Base-by-base conservation (phyloP, 1,140 invertebrate species). In the Adelges cooleyi region DNA sequence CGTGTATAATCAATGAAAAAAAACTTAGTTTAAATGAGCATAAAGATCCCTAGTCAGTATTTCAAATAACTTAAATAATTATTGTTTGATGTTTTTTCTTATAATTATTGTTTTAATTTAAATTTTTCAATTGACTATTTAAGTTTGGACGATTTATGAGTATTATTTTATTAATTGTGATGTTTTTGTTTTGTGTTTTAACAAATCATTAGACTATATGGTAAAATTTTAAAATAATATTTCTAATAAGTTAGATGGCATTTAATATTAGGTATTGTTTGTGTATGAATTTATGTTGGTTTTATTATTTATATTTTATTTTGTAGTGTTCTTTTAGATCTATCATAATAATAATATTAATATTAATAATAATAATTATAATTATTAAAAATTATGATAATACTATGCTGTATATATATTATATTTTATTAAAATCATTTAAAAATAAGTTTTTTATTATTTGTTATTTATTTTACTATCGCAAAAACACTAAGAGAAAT, bases 391-490 rank as follows among this genome's bases (percentile, higher is more conserved):
- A n/a, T 59, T 59, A 59, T 59, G 40, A 62, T 62, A 62, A 62
- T 62, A 62, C 56, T 62, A 62, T 62, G 40, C 56, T 62, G 56
- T 62, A 62, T 33, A 62, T 62, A 62, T 62, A 62, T 48, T 62
- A 62, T 62, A 62, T 62, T 62, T 62, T 62, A 62, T 62, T 62
- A 62, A 62, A 62, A 62, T 62, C 42, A 62, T 62, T 59, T 62
- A 62, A 48, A 62, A 62, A 62, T 62, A 62, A 46, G 42, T 29
- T 48, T 18, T 27, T 44, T 48, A 23, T 33, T 48, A 25, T 62
- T 62, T n/a, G n/a, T 62, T 48, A 18, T 48, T 6, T 48, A 20
- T 46, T n/a, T n/a, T n/a, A 33, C 5, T 33, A 11, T 33, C 5
- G 29, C 29, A 33, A n/a, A n/a, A n/a, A n/a, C n/a, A n/a, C n/a